A percentile compares a stretch with the other conserved stretches of the same genome.
phyloP scores from a whole-genome alignment of 2,113 vertebrate genomes.

The Sphyrna mokarran region DNA sequence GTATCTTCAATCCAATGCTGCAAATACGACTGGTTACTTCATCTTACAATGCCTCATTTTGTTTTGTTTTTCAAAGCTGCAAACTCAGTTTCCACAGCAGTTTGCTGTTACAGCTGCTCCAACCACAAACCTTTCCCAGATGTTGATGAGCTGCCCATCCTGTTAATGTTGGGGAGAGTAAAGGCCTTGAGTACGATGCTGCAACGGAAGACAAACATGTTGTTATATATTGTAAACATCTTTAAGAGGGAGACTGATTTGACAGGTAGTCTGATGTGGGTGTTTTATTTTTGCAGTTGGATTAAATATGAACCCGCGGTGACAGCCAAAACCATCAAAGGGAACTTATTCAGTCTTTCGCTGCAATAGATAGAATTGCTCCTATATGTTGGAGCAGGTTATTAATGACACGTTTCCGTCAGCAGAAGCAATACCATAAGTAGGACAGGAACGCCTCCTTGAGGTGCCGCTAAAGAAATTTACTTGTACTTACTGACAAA shows the following conservation, averaged over 20 bases:
- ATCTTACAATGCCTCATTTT: background rate
- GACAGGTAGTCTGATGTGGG: background rate
- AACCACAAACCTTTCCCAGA: background rate
- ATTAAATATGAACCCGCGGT: background rate
- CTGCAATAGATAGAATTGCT: background rate
- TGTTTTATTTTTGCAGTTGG: background rate
- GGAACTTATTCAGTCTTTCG: background rate
- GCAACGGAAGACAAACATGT: background rate
- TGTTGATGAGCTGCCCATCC: background rate
- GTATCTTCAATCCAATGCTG: background rate
- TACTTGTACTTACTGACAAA: background rate
- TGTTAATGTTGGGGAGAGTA: background rate
- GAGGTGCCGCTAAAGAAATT: background rate
- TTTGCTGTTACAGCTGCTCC: background rate
- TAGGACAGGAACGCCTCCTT: background rate
- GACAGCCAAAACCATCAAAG: background rate
- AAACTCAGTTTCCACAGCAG: background rate
- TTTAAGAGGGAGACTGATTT: background rate
- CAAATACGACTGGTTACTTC: background rate
- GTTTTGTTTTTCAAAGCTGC: background rate
- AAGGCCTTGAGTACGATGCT: background rate
- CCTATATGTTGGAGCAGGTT: background rate
- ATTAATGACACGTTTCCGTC: background rate
- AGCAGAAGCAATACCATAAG: background rate
- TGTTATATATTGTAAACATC: background rate